phyloP scores from a whole-genome alignment of 2,888 invertebrate species.

The Apamea sordens region DNA sequence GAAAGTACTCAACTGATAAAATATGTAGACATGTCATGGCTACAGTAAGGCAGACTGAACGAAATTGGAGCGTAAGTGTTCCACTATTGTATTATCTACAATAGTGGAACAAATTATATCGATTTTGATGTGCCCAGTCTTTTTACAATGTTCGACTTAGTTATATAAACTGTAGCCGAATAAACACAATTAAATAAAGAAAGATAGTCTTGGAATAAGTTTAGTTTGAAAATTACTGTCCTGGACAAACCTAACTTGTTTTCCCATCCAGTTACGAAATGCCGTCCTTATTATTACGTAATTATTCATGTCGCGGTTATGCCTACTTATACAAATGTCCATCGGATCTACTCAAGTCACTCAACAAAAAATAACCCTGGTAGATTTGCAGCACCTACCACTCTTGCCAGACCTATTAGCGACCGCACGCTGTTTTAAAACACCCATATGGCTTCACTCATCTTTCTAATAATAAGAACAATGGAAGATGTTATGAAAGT shows the following conservation, averaged over 20 bases:
- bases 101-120: slow-evolving; percentile 11
- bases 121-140: slow-evolving; percentile 5
- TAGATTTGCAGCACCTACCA: background rate
- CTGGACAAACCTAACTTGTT: background rate
- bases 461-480: slow-evolving; percentile 37
- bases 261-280: background rate
- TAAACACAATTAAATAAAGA: background rate
- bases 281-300: background rate
- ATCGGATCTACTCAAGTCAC: background rate
- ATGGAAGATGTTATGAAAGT: slow-evolving; percentile 32
- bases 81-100: slow-evolving; percentile 4
- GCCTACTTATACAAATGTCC: background rate
- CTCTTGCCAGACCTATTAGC: background rate
- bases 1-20: slow-evolving; percentile 6
- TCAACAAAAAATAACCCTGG: background rate
- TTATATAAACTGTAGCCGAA: background rate
- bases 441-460: slow-evolving; percentile 15
- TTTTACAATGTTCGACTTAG: background rate
- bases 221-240: background rate
- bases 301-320: background rate
- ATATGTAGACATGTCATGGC: background rate
- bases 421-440: slow-evolving; percentile 18
- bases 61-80: slow-evolving; percentile 17
- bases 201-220: background rate
- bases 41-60: background rate